phyloP scores from a whole-genome alignment of 2,888 invertebrate species.

The Macroteleia sp. region DNA sequence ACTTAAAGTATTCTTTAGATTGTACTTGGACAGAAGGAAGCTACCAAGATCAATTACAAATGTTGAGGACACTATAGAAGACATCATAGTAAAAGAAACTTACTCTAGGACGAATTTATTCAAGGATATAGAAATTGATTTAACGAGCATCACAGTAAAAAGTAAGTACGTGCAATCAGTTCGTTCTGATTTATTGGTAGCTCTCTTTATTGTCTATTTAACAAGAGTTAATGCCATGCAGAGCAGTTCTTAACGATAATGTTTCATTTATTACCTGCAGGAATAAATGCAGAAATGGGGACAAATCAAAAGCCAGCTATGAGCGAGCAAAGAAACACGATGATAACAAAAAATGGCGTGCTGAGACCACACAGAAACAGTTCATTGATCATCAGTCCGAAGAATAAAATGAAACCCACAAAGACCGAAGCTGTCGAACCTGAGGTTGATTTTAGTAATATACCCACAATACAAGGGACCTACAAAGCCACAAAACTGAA shows the following conservation, averaged over 20 bases:
- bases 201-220: too few species aligned
- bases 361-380: constrained; percentile 77
- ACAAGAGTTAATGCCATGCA: background rate
- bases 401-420: constrained; percentile 70
- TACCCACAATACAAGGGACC: constrained; percentile 81
- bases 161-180: constrained; percentile 84
- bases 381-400: constrained; percentile 75
- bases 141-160: constrained; percentile 89
- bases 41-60: constrained; percentile 90
- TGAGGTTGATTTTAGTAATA: constrained; percentile 79
- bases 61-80: constrained; percentile 90
- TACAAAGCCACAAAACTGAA: constrained; percentile 80
- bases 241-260: background rate
- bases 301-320: constrained; percentile 67
- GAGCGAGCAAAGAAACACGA: constrained; percentile 77
- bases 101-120: constrained; percentile 89
- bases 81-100: constrained; percentile 90
- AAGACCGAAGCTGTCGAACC: constrained; percentile 74
- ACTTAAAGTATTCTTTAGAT: constrained; percentile 90
- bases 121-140: constrained; percentile 90
- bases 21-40: constrained; percentile 92
- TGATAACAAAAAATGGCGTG: constrained; percentile 82
- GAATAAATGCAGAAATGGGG: constrained; percentile 72
- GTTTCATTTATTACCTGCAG: constrained; percentile 61
- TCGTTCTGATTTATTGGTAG: background rate